Base-by-base conservation (phyloP, 2,113 vertebrate species). In the Hippocampus comes region DNA sequence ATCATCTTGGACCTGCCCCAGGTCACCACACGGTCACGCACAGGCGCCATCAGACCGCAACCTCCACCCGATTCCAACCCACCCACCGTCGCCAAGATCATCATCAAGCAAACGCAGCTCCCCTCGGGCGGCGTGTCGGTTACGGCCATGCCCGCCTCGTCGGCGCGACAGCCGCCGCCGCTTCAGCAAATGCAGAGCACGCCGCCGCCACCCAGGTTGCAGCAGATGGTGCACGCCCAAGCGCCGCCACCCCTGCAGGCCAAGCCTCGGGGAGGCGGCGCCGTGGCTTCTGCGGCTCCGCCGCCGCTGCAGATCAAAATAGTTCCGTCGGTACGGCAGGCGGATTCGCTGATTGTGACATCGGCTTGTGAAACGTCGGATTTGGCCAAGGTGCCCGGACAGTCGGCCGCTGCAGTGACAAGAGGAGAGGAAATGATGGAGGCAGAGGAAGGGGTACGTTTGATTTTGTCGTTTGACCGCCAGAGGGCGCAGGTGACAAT, bases 181-280 rank as follows among this genome's bases (percentile, higher is more conserved):
- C 88, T 95, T 51, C 94, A 95, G 86, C 94, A 94, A 79, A 95
- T 92, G 92, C 94, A 90, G 86, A 93, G 77, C 90, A 92, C 84
- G 69, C 94, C 87, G 34, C 94, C 72, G 0, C 91, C 92, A 0
- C 92, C 92, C 0, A 90, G 91, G 75, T 91, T 92, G 27, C 92
- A 93, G 86, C 93, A 92, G 83, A 92, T 92, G 90, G 85, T 90
- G 5, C 91, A 91, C 53, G 85, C 89, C 27, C 87, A 85, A 56
- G 87, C 91, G 0, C 93, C 91, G 0, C 93, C 92, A 0, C 92
- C 90, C 0, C 91, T 93, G 21, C 92, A 90, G 82, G 92, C 93
- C n/a, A 94, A 94, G 7, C 92, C 93, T 0, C 84, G 92, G 0
- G 90, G 76, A 1, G 85, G 81, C 2, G 80, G 78, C 8, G n/a